Base-by-base conservation (phyloP, 1,140 invertebrate genomes). In the Sogatella furcifera region DNA sequence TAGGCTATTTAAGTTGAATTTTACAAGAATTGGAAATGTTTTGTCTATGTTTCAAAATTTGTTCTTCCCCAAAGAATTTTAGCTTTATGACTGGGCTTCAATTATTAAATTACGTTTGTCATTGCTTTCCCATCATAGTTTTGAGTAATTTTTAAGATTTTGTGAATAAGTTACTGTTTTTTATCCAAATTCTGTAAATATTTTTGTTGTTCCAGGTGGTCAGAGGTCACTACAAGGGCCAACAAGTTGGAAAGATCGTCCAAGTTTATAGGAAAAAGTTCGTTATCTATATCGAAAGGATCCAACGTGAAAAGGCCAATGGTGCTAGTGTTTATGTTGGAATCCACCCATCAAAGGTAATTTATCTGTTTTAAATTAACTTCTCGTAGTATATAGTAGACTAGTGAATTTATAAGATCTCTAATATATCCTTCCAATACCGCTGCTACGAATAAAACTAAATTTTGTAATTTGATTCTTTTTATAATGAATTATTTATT, bases 241-340 rank as follows among this genome's bases (percentile, higher is more conserved):
- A 98, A 77, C 95, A 97, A 79, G 90, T 97, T 57, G 97, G 97
- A 65, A 99, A 99, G 81, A 91, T 99, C 57, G 90, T 98, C 15
- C 94, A 97, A 74, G 89, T 92, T 9, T 99, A 99, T 80, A 86
- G 97, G 72, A 99, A 98, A 74, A 98, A 99, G 76, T 99, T 95
- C 78, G 94, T 98, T 52, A 85, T 99, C 63, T 95, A 98, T 76
- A 93, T 99, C 78, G 97, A 99, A 79, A 85, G 96, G 75, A 97
- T 99, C 72, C 95, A 97, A 76, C 82, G 96, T 70, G 96, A 99
- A 76, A 99, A 99, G 73, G 95, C 95, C 44, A 99, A 99, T 74
- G 97, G 95, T 68, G 90, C 95, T 57, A 96, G 91, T 69, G 96
- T 98, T 57, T 94, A 97, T 76, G 95, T 99, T 65, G 96, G 96